Percentiles rank a stretch among this genome's conserved stretches.
These are phyloP conservation scores for Nerophis lumbriciformis DNA, from an alignment of 2,113 vertebrate species.

Conservation along the genomic window DNA sequence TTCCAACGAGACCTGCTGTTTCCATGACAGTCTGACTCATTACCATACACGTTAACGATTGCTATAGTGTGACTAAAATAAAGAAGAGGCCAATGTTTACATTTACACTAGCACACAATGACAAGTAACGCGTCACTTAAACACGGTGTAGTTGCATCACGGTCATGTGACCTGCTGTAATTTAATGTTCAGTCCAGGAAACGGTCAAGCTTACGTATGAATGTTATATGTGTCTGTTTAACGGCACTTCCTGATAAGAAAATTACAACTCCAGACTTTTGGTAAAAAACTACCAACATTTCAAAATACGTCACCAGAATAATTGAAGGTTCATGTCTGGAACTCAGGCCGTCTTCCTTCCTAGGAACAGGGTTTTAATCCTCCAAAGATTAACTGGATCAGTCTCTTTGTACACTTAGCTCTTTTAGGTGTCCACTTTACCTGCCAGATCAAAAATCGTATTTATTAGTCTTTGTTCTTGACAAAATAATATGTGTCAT, in stretches of 20 bases:
- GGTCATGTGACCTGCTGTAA: neutral
- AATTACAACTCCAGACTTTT: neutral
- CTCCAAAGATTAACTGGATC: constrained; percentile 54
- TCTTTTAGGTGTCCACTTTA: constrained; percentile 18
- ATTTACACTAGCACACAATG: neutral
- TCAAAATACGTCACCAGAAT: constrained; percentile 29
- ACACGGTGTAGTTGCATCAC: neutral
- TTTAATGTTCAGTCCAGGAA: neutral
- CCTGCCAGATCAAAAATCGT: neutral
- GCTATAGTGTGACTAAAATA: no score
- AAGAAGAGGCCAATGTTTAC: neutral
- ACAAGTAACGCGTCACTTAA: neutral
- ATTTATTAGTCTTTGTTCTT: neutral
- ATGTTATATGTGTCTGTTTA: no score
- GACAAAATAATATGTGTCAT: neutral
- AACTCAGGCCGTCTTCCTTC: constrained; percentile 9
- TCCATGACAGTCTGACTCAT: neutral
- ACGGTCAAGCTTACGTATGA: no score
- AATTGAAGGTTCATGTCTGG: neutral
- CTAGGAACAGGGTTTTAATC: constrained; percentile 47
- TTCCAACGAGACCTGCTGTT: neutral
- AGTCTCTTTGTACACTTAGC: constrained; percentile 30
- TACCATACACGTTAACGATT: no score
- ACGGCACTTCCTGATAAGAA: neutral
- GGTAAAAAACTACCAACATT: neutral